Base-by-base conservation (phyloP, 2,888 invertebrate species). In the Diloba caeruleocephala region DNA sequence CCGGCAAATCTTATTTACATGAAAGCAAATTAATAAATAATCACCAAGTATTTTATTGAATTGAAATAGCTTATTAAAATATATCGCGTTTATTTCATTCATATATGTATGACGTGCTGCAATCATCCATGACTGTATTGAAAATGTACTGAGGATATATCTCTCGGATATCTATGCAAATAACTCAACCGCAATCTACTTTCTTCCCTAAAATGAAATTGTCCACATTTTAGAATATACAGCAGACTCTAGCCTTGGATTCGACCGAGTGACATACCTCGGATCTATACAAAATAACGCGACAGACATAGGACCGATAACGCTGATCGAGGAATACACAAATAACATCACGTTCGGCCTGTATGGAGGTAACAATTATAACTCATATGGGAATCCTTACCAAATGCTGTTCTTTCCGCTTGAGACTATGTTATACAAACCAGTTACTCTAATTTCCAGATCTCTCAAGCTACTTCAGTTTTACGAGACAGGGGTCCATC, bases 311-410 rank as follows among this genome's bases (percentile, higher is more conserved):
- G 53, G 58, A 26, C 43, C 71, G 1, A 79, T 81, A 10, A 63
- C 57, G 3, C 63, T 81, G 12, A 59, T 42, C 3, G 63, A 71
- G 37, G 80, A 78, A 19, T 77, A 70, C 46, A 61, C 58, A 0
- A 7, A 54, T 3, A 51, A 65, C 19, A 76, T 81, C 6, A 15
- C 33, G 2, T 76, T 78, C 17, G 42, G 28, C 7, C 15, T 67
- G 26, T 31, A 39, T 7, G 64, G 64, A 51, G 38, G 38, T 38
- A 28, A 17, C 3, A 10, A 15, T n/a, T n/a, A 10, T 23, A 1
- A 26, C 6, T 8, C 15, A 17, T 0, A 19, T 33, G 7, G 17
- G 1, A 1, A n/a, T n/a, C 17, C 4, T 17, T 1, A 10, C 6
- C 5, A 29, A 6, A 17, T 28, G 71, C 3, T 17, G 3, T n/a